These are phyloP conservation scores for Psilanteris sp. DNA, from an alignment of 1,140 invertebrate genomes.

Conservation along the genomic window DNA sequence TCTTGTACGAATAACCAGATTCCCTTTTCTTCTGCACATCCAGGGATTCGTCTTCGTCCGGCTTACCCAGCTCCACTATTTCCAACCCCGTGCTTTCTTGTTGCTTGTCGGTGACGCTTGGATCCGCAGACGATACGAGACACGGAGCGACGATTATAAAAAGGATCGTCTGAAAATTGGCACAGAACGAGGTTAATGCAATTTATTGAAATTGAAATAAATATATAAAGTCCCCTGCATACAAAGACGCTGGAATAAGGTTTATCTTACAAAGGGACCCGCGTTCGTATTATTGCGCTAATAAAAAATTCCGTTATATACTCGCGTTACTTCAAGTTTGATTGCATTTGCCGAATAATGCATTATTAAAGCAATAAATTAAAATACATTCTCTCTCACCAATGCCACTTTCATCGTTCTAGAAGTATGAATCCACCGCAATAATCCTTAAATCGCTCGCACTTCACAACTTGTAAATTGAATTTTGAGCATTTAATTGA, in stretches of 20 bases:
- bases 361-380: too few relatives aligned
- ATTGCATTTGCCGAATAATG: too few relatives aligned
- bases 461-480: conserved; percentile 63
- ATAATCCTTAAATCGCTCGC: conserved; percentile 66
- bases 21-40: conserved; percentile 71
- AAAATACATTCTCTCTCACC: too few relatives aligned
- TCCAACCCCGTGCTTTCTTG: conserved; percentile 3
- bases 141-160: conserved; percentile 35
- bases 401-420: conserved; percentile 69
- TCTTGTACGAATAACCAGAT: conserved; percentile 69
- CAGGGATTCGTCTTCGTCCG: conserved; percentile 8
- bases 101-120: conserved; percentile 2
- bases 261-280: too few relatives aligned
- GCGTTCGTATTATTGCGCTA: too few relatives aligned
- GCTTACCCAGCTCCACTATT: conserved; percentile 30
- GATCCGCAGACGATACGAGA: conserved; percentile 25
- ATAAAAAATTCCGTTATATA: too few relatives aligned
- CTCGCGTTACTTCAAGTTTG: too few relatives aligned
- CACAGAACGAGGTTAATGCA: too few relatives aligned
- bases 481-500: conserved; percentile 55
- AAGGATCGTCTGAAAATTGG: conserved; percentile 34
- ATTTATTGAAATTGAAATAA: too few relatives aligned
- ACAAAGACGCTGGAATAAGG: too few relatives aligned
- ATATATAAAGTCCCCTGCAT: too few relatives aligned
- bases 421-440: not conserved